A percentile compares a stretch with the other conserved stretches of the same genome.
Evolutionary conservation across 1,140 invertebrate genomes (phyloP).

Genomic region (Tribolium castaneum): DNA sequence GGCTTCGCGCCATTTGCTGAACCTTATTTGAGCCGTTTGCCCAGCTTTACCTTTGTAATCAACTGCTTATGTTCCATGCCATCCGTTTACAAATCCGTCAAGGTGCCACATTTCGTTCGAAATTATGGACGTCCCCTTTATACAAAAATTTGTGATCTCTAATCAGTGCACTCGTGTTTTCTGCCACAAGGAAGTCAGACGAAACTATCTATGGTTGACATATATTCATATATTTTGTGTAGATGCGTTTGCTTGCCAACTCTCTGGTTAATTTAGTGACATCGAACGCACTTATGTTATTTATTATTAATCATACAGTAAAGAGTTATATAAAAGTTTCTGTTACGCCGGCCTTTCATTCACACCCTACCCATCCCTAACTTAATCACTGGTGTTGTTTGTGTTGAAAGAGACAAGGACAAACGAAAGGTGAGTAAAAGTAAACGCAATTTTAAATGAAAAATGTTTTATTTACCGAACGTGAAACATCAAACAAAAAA

Average conservation of each 20-base stretch:
- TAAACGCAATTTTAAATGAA: no score
- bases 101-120: constrained; percentile 39
- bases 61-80: constrained; percentile 61
- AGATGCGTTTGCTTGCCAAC: constrained; percentile 62
- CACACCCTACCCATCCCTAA: neutral
- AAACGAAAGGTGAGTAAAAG: no score
- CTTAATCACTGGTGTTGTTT: neutral
- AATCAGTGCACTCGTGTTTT: constrained; percentile 57
- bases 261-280: constrained; percentile 62
- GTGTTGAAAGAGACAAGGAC: neutral
- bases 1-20: constrained; percentile 35
- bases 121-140: constrained; percentile 53
- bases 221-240: constrained; percentile 62
- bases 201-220: constrained; percentile 55
- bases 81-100: constrained; percentile 52
- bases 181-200: constrained; percentile 52
- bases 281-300: constrained; percentile 62
- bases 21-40: constrained; percentile 35
- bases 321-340: constrained; percentile 60
- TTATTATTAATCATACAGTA: constrained; percentile 55
- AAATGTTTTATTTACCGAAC: no score
- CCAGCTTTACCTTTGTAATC: constrained; percentile 52
- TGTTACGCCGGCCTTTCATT: constrained; percentile 48
- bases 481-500: no score
- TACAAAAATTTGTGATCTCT: constrained; percentile 56